phyloP scores from a whole-genome alignment of 2,888 invertebrate genomes.

The Conus canariensis region DNA sequence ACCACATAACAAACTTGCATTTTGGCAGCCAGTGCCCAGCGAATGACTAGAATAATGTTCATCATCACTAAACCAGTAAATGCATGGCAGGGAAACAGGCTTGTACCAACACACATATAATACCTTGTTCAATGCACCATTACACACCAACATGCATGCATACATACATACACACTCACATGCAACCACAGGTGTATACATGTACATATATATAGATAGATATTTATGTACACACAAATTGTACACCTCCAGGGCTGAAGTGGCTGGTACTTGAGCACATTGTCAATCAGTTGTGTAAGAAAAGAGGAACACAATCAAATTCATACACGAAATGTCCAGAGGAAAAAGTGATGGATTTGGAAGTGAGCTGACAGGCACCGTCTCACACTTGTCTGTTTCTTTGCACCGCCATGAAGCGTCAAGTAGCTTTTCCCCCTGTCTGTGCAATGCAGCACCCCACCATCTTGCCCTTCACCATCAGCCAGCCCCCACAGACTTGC shows the following conservation, averaged over 20 bases:
- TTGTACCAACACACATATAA: neutral
- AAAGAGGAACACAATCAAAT: neutral
- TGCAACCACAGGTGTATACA: neutral
- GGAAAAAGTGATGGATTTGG: neutral
- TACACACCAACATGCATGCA: neutral
- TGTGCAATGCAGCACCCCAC: no score
- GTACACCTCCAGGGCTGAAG: neutral
- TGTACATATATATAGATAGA: neutral
- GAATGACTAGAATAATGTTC: neutral
- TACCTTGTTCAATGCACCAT: neutral
- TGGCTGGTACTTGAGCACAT: neutral
- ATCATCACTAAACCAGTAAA: neutral
- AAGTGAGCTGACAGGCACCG: neutral
- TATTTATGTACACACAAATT: neutral
- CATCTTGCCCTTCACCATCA: no score
- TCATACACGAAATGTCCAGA: neutral
- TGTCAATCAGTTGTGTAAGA: neutral
- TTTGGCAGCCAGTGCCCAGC: conserved; percentile 24
- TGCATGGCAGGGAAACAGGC: neutral
- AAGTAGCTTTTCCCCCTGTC: no score
- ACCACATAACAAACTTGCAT: conserved; percentile 17
- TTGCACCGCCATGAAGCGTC: no score
- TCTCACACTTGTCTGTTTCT: no score
- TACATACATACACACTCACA: neutral
- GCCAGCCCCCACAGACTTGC: no score